phyloP scores from a whole-genome alignment of 2,113 vertebrate species.

The Cercocebus atys region DNA sequence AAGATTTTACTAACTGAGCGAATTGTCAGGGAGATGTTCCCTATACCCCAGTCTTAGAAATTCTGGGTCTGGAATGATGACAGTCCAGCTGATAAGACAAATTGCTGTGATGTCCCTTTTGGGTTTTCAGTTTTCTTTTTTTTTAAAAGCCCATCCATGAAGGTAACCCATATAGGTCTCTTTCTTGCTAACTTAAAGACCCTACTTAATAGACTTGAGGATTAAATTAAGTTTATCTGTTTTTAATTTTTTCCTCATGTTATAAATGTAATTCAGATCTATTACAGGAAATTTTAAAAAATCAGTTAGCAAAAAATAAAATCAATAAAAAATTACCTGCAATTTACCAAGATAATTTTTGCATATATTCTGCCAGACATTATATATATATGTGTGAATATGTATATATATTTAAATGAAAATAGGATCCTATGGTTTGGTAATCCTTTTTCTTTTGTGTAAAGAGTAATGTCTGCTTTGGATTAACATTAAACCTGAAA shows the following conservation, averaged over 20 bases:
- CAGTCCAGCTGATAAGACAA: not conserved
- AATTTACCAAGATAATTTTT: not conserved
- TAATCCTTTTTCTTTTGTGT: not conserved
- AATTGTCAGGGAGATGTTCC: not conserved
- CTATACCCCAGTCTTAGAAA: not conserved
- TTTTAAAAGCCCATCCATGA: not conserved
- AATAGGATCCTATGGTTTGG: not conserved
- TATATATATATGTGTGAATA: not conserved
- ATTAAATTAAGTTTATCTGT: not conserved
- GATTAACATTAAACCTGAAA: not conserved
- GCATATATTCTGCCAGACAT: not conserved
- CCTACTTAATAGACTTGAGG: not conserved
- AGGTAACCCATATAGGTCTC: not conserved
- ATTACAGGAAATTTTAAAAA: not conserved
- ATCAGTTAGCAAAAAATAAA: not conserved
- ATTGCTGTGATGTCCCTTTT: not conserved
- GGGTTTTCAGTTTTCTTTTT: too few relatives aligned
- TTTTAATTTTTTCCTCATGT: not conserved
- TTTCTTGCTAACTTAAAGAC: slow-evolving; percentile 2
- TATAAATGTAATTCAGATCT: slow-evolving; percentile 14
- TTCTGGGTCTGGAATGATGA: not conserved
- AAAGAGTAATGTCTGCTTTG: not conserved
- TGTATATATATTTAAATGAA: not conserved
- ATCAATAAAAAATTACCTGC: not conserved
- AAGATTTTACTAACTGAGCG: not conserved